Evolutionary conservation across 2,113 vertebrate genomes (phyloP).

Genomic region (Polypterus senegalus): DNA sequence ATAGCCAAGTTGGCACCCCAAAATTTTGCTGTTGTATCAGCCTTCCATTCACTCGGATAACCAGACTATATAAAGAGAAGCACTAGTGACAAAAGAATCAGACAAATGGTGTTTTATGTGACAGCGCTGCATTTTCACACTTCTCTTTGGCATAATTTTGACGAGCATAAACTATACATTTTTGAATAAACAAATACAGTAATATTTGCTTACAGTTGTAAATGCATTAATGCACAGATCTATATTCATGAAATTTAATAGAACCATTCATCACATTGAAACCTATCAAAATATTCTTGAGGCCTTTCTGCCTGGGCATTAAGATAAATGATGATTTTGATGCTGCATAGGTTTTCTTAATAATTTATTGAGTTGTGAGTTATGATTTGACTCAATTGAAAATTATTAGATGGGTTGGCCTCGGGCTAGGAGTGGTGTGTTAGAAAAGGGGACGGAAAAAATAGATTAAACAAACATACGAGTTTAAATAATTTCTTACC

Average conservation of each 20-base stretch:
- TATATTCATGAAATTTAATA: slow-evolving; percentile 41
- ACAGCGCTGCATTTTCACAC: no score
- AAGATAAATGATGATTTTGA: slow-evolving; percentile 47
- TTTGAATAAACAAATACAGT: no score
- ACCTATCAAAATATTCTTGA: slow-evolving; percentile 36
- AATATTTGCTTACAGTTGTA: no score
- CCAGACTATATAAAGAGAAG: no score
- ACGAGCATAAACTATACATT: no score
- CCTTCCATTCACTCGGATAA: no score
- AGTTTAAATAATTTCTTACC: slow-evolving; percentile 53
- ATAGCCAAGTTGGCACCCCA: no score
- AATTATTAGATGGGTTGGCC: slow-evolving; percentile 57
- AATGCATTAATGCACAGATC: slow-evolving; percentile 26
- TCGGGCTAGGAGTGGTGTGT: slow-evolving; percentile 35
- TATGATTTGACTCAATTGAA: slow-evolving; percentile 58
- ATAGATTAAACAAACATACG: slow-evolving; percentile 54
- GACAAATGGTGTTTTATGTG: no score
- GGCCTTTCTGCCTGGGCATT: slow-evolving; percentile 32
- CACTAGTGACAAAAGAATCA: no score
- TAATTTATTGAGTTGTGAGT: slow-evolving; percentile 62
- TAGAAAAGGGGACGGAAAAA: slow-evolving; percentile 34
- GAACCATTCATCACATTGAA: slow-evolving; percentile 44
- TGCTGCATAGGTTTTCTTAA: slow-evolving; percentile 37
- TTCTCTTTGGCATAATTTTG: no score
- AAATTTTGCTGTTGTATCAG: no score